Percentiles rank a stretch among this genome's conserved stretches.
These are phyloP conservation scores for Cyrtorhinus lividipennis DNA, from an alignment of 1,140 invertebrate species.

Conservation along the genomic window DNA sequence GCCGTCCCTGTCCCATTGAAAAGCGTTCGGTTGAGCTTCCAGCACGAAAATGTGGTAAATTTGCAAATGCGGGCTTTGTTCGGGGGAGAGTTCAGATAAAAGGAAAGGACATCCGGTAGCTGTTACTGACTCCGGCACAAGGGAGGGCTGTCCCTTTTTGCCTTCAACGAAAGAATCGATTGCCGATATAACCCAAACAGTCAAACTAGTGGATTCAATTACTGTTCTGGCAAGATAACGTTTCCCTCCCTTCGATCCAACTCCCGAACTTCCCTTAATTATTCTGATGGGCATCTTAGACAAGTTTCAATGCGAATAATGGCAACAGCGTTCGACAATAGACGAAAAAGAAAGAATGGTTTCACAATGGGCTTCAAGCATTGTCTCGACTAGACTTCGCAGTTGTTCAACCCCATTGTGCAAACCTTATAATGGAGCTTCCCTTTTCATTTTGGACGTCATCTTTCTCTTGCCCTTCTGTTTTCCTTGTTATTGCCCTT, in stretches of 20 bases:
- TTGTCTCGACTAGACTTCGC: constrained; percentile 13
- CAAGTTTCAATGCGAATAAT: constrained; percentile 14
- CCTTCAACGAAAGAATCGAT: constrained; percentile 7
- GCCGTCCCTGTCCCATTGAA: constrained; percentile 1
- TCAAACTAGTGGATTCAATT: constrained; percentile 11
- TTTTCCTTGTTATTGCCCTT: constrained; percentile 12
- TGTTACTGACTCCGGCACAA: constrained; percentile 11
- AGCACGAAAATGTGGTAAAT: constrained; percentile 8
- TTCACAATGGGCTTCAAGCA: constrained; percentile 1
- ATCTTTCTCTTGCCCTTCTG: background rate
- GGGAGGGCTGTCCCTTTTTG: background rate
- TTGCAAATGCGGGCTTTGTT: constrained; percentile 14
- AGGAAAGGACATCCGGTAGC: constrained; percentile 8
- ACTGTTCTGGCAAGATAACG: background rate
- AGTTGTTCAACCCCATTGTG: constrained; percentile 11
- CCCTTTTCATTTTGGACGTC: constrained; percentile 15
- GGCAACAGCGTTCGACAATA: constrained; percentile 13
- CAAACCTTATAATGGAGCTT: constrained; percentile 13
- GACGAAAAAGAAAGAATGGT: constrained; percentile 1
- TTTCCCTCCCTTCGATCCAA: background rate
- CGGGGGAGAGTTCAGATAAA: constrained; percentile 1
- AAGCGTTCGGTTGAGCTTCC: background rate
- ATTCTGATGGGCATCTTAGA: constrained; percentile 17
- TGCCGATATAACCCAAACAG: constrained; percentile 11
- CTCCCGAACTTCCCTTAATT: constrained; percentile 8